Evolutionary conservation across 2,113 vertebrate genomes (phyloP), one percentile per base, ranked within the genome.

Genomic region (Tetrao urogallus): DNA sequence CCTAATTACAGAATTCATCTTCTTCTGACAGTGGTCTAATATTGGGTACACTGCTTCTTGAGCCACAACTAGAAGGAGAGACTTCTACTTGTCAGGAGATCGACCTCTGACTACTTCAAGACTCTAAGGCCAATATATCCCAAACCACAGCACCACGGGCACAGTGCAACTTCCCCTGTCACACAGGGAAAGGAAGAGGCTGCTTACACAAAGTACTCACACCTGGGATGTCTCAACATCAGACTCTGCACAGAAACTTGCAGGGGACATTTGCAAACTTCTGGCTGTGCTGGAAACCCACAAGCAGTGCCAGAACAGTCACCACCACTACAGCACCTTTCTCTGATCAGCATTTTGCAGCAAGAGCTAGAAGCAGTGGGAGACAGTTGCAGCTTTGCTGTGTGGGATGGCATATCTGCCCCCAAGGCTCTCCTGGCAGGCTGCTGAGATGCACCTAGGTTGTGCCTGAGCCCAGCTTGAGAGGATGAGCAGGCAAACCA

Each of bases 291-390:
- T 78, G 90, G 28, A 81, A 91, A 30, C 18, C 3, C 65, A 48
- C 0, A 2, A 58, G 30, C 18, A 5, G 20, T 43, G 28, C 54
- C 72, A 58, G 54, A 38, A 40, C 0, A 0, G 8, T 8, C 16
- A 43, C 47, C 10, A 28, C 69, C 88, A 43, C 25, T 67, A 32
- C 40, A 77, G 45, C 60, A 30, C 2, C 8, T 0, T 16, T 54
- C 17, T 76, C 42, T 20, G 38, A 54, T 60, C 48, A 42, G 60
- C 34, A 50, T 19, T 38, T 24, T 12, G 13, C 8, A 32, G 38
- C 14, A 82, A 15, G 21, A 86, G 4, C 43, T 64, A 60, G 34
- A 60, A 70, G 40, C 36, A 24, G 30, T 1, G 20, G 20, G 21
- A 78, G 43, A 30, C 9, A 70, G 43, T 12, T 4, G 1, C 28